phyloP scores from a whole-genome alignment of 2,797 vertebrate species.

The Borostomias antarcticus region DNA sequence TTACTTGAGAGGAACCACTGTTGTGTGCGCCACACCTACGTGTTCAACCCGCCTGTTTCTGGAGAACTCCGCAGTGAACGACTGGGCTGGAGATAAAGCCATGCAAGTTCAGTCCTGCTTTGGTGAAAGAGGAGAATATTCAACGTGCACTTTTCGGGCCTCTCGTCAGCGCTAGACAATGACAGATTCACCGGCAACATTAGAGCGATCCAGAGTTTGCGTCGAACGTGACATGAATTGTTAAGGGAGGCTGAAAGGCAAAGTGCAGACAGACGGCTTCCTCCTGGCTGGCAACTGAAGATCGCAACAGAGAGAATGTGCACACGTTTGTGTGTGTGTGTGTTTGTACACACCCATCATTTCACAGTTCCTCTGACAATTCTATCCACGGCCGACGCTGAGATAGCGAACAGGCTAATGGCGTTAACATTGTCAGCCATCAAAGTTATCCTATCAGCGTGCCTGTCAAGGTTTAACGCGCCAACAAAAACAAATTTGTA shows the following conservation, averaged over 20 bases:
- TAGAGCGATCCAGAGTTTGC: slow-evolving; percentile 22
- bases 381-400: too few species aligned
- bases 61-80: slow-evolving; percentile 37
- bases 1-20: slow-evolving; percentile 33
- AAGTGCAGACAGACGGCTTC: slow-evolving; percentile 21
- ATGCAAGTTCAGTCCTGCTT: slow-evolving; percentile 56
- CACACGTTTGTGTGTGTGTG: slow-evolving; percentile 7
- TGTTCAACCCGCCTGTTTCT: slow-evolving; percentile 22
- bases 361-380: slow-evolving; percentile 1
- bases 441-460: slow-evolving; percentile 35
- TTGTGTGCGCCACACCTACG: slow-evolving; percentile 21
- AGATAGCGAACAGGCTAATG: slow-evolving; percentile 49
- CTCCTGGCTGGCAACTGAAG: slow-evolving; percentile 38
- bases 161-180: slow-evolving; percentile 25
- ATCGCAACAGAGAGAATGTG: slow-evolving; percentile 33
- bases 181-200: slow-evolving; percentile 27
- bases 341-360: slow-evolving; percentile 13
- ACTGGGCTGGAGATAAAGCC: slow-evolving; percentile 34
- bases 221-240: not conserved
- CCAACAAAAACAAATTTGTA: slow-evolving; percentile 44
- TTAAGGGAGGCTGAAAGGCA: not conserved
- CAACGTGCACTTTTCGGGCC: slow-evolving; percentile 34
- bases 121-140: slow-evolving; percentile 28
- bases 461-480: slow-evolving; percentile 15
- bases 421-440: slow-evolving; percentile 44